These are phyloP conservation scores for Periophthalmodon schlosseri DNA, from an alignment of 2,113 vertebrate genomes.

Conservation along the genomic window DNA sequence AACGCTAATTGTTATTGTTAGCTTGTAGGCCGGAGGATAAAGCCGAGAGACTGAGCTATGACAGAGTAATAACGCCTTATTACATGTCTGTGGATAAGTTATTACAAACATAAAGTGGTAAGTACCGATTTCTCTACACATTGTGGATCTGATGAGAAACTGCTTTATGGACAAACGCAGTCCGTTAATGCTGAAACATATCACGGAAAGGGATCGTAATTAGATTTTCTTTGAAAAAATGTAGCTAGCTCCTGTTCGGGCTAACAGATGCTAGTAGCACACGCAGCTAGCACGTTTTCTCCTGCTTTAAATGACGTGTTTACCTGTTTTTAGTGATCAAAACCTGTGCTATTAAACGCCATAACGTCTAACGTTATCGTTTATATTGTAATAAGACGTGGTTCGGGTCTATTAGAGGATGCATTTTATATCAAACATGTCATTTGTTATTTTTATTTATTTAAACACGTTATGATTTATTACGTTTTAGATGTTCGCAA, in stretches of 20 bases:
- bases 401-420: background rate
- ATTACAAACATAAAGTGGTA: constrained; percentile 71
- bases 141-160: background rate
- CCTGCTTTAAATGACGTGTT: constrained; percentile 7
- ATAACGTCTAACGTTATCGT: background rate
- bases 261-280: constrained; percentile 30
- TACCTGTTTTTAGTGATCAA: background rate
- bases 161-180: background rate
- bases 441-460: background rate
- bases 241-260: constrained; percentile 43
- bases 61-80: constrained; percentile 74
- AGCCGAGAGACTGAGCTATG: constrained; percentile 64
- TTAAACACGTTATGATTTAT: background rate
- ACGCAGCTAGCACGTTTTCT: constrained; percentile 5
- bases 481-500: background rate
- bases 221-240: constrained; percentile 48
- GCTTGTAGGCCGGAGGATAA: constrained; percentile 70
- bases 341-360: background rate
- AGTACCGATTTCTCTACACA: constrained; percentile 49
- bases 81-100: constrained; percentile 63
- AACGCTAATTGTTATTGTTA: constrained; percentile 80
- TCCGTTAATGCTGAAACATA: constrained; percentile 17
- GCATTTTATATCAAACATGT: background rate
- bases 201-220: constrained; percentile 29
- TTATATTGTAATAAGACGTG: background rate